A percentile compares a stretch with the other conserved stretches of the same genome.
Evolutionary conservation across 2,888 invertebrate species (phyloP).

Genomic region (Gymnosoma rotundatum): DNA sequence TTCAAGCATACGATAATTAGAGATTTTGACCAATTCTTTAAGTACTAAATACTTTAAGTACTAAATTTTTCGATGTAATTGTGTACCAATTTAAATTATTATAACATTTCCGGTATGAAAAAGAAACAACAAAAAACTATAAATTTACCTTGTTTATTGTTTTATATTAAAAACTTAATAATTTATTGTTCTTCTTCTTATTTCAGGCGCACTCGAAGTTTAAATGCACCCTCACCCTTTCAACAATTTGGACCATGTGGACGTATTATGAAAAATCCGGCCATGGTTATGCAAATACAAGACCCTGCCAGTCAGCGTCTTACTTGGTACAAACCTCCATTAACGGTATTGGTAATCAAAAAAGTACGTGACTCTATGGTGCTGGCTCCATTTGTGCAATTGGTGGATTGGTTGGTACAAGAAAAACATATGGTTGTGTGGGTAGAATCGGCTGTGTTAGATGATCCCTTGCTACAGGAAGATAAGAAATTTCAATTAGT

Average conservation of each 20-base stretch:
- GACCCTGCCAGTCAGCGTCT: slow-evolving; percentile 98
- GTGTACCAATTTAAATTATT: too few relatives aligned
- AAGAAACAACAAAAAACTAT: too few relatives aligned
- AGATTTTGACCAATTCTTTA: too few relatives aligned
- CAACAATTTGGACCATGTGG: slow-evolving; percentile 99
- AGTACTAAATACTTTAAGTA: too few relatives aligned
- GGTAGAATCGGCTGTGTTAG: slow-evolving; percentile 94
- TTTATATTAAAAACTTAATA: too few relatives aligned
- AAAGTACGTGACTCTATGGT: slow-evolving; percentile 96
- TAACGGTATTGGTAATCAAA: slow-evolving; percentile 98
- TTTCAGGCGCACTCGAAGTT: slow-evolving; percentile 94
- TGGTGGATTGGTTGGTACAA: slow-evolving; percentile 96
- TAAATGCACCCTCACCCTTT: slow-evolving; percentile 97
- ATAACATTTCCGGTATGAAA: too few relatives aligned
- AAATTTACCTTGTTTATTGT: too few relatives aligned
- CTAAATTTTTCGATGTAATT: too few relatives aligned
- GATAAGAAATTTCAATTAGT: slow-evolving; percentile 89
- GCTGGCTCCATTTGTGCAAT: slow-evolving; percentile 93
- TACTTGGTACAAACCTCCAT: slow-evolving; percentile 98
- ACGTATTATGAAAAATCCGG: slow-evolving; percentile 97
- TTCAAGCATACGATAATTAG: too few relatives aligned
- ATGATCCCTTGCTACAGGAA: slow-evolving; percentile 89
- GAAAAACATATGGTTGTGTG: slow-evolving; percentile 98
- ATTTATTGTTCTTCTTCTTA: slow-evolving; percentile 71
- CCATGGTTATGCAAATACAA: slow-evolving; percentile 98